These are phyloP conservation scores for Oeneis ivallda DNA, from an alignment of 2,888 invertebrate genomes.

Conservation along the genomic window DNA sequence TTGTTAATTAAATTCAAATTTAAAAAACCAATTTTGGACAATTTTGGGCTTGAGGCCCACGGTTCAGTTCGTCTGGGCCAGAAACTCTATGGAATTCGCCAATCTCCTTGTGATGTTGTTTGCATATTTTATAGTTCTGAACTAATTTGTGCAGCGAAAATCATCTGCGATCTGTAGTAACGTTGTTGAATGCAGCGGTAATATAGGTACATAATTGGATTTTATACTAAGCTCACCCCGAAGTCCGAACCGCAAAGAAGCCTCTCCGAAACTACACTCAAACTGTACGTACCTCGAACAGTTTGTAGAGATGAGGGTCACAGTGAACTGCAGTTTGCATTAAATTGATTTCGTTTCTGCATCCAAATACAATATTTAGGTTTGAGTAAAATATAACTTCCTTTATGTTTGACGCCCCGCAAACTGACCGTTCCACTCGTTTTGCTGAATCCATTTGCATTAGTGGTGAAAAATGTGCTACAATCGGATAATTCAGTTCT, in stretches of 20 bases:
- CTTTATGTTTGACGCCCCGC: background rate
- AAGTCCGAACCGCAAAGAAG: background rate
- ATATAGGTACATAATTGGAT: background rate
- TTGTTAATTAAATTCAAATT: too few relatives aligned
- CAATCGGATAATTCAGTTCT: too few relatives aligned
- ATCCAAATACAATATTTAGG: too few relatives aligned
- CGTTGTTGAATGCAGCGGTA: slow-evolving; percentile 7
- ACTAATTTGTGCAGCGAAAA: too few relatives aligned
- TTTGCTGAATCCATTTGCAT: background rate
- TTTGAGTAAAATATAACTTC: background rate
- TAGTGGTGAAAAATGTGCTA: background rate
- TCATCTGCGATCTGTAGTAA: background rate
- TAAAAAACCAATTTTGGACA: too few relatives aligned
- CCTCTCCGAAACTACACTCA: slow-evolving; percentile 4
- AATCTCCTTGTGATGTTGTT: too few relatives aligned
- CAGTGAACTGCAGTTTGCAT: slow-evolving; percentile 16
- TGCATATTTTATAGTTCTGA: too few relatives aligned
- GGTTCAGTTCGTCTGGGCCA: too few relatives aligned
- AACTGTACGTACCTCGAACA: slow-evolving; percentile 2
- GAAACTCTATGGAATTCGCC: too few relatives aligned
- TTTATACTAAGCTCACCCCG: background rate
- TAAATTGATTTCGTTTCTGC: slow-evolving; percentile 29
- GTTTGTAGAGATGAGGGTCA: slow-evolving; percentile 45
- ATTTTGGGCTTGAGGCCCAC: too few relatives aligned
- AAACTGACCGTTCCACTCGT: background rate